phyloP scores from a whole-genome alignment of 64 coral and sea anemone genomes.

The Stylophora pistillata region DNA sequence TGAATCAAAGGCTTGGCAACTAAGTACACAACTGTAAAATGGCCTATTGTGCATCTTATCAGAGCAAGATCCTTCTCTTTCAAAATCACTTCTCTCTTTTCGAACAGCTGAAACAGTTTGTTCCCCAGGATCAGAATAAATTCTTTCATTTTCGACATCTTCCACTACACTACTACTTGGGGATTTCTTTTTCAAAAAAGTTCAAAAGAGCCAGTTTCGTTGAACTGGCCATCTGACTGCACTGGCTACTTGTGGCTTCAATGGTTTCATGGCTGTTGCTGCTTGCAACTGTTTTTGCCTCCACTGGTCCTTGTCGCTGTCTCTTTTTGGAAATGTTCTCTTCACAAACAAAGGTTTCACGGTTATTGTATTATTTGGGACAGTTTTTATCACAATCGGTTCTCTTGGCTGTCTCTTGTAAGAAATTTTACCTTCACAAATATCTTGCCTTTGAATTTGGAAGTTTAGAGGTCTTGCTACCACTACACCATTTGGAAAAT shows the following conservation, averaged over 20 bases:
- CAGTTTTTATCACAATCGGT: too few relatives aligned
- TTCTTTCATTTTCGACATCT: not conserved
- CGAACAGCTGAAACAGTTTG: not conserved
- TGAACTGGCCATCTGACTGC: not conserved
- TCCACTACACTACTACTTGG: not conserved
- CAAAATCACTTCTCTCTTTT: not conserved
- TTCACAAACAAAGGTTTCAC: not conserved
- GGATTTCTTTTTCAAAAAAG: slow-evolving; percentile 25
- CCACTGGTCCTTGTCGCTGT: not conserved
- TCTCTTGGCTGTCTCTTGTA: too few relatives aligned
- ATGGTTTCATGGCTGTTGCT: too few relatives aligned
- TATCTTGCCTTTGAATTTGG: too few relatives aligned
- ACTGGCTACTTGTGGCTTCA: not conserved
- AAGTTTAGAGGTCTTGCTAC: too few relatives aligned
- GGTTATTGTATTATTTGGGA: too few relatives aligned
- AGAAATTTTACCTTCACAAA: too few relatives aligned
- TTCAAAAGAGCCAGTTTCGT: slow-evolving; percentile 28
- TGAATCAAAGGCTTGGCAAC: too few relatives aligned
- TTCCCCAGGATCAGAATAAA: not conserved
- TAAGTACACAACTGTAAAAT: too few relatives aligned
- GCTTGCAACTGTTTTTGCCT: too few relatives aligned
- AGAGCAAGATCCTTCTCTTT: not conserved
- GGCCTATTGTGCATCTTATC: not conserved
- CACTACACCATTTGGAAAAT: too few relatives aligned
- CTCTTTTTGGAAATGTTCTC: not conserved